Percentiles rank a stretch among this genome's conserved stretches.
These are phyloP conservation scores for Tetraodon nigroviridis DNA, from an alignment of 2,113 vertebrate genomes.

Conservation along the genomic window DNA sequence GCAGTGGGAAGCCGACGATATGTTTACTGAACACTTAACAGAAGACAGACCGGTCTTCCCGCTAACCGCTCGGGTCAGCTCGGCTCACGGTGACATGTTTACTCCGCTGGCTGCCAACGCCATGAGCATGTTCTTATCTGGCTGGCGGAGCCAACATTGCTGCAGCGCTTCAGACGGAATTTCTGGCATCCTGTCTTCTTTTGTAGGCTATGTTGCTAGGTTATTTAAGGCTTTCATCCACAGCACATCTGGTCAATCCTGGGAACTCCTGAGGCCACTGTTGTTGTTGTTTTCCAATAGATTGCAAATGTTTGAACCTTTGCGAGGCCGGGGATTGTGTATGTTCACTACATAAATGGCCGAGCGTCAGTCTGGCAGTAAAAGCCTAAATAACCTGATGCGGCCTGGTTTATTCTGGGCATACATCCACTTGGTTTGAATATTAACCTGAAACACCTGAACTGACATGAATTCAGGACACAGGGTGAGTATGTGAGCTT, in stretches of 20 bases:
- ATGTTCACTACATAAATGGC: neutral
- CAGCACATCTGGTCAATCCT: neutral
- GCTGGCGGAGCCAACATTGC: too few species aligned
- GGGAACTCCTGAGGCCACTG: neutral
- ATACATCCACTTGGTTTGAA: constrained; percentile 18
- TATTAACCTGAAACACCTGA: constrained; percentile 7
- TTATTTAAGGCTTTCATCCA: constrained; percentile 1
- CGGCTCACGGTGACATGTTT: too few species aligned
- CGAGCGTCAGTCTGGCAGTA: neutral
- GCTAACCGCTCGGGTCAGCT: too few species aligned
- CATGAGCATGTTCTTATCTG: too few species aligned
- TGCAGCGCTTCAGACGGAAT: neutral
- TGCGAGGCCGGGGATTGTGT: too few species aligned
- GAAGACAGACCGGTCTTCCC: neutral
- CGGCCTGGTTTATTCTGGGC: neutral
- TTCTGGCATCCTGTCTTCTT: neutral
- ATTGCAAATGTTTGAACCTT: too few species aligned
- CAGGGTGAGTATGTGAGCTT: neutral
- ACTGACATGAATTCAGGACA: constrained; percentile 1
- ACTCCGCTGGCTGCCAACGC: too few species aligned
- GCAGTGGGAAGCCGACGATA: neutral
- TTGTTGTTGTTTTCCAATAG: neutral
- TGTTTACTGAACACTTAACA: constrained; percentile 19
- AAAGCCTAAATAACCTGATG: neutral
- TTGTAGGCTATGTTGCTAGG: neutral